Conservation (phyloP, 2,797 vertebrate genomes). For the Sphaeramia orbicularis region DNA sequence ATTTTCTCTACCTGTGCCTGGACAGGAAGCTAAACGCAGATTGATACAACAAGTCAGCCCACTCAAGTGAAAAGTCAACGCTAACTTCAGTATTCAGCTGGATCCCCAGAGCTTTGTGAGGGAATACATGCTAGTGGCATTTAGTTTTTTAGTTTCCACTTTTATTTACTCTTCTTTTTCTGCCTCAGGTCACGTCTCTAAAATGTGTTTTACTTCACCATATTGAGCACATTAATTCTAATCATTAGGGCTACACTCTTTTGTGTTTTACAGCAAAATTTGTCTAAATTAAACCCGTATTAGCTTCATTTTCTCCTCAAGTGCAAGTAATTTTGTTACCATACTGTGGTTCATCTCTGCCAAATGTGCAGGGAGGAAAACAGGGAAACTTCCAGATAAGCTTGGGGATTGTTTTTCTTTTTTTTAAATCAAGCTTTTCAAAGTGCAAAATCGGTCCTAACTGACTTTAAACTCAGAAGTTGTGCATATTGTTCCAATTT, state of each 20-base stretch:
- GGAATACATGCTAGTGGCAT: background rate
- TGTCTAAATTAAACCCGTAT: slow-evolving; percentile 35
- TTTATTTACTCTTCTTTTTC: slow-evolving; percentile 12
- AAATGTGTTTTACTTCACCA: slow-evolving; percentile 26
- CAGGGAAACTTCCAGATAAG: too few species aligned
- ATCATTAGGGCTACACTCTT: slow-evolving; percentile 22
- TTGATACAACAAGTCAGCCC: slow-evolving; percentile 37
- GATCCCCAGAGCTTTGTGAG: slow-evolving; percentile 19
- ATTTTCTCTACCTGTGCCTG: slow-evolving; percentile 17
- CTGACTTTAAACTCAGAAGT: too few species aligned
- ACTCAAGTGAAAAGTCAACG: slow-evolving; percentile 44
- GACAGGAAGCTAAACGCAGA: slow-evolving; percentile 47
- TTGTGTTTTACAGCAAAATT: slow-evolving; percentile 30
- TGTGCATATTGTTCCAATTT: too few species aligned
- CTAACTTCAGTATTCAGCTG: slow-evolving; percentile 21
- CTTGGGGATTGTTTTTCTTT: too few species aligned
- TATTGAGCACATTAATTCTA: slow-evolving; percentile 53
- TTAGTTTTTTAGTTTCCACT: slow-evolving; percentile 12
- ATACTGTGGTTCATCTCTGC: background rate
- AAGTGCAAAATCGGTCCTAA: too few species aligned
- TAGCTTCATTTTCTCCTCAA: slow-evolving; percentile 26
- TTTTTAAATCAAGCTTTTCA: too few species aligned
- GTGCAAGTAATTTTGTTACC: slow-evolving; percentile 5
- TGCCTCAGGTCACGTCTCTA: slow-evolving; percentile 30
- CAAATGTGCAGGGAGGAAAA: slow-evolving; percentile 17